Base-by-base conservation (phyloP, 1,140 invertebrate genomes). In the Megalonaias nervosa region DNA sequence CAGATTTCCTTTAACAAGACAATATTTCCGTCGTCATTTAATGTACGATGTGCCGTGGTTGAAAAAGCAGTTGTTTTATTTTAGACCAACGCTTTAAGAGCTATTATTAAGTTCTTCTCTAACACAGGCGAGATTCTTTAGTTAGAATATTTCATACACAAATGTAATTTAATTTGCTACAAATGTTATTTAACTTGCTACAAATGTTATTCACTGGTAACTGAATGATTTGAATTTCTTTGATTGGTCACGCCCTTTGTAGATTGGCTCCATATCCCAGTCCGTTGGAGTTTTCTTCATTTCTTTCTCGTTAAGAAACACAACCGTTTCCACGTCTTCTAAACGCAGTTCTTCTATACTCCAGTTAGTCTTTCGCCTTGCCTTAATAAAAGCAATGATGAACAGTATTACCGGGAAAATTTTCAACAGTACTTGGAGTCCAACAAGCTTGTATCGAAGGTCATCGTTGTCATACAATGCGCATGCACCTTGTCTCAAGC, bases 381-480 rank as follows among this genome's bases (percentile, higher is more conserved):
- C 60, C 58, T 55, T 60, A n/a, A 72, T 56, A 21, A 71, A 75
- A 14, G 72, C 78, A 15, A 75, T 19, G 1, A 80, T 23, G 3
- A 71, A 23, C 2, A 74, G 21, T 14, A 70, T 58, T 26, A 74
- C 23, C 26, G 73, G 55, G 19, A 80, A 13, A 38, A 75, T 15
- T 62, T 70, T 71, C 14, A 71, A 67, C 19, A 80, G 56, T 17
- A 80, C 62, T 59, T 75, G 55, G 62, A 66, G 67, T 23, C 69
- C 62, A 55, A 60, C 19, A 23, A 69, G 75, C 56, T 75, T 80
- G 21, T 75, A 26, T 6, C 78, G 67, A 26, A 75, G 67, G 15
- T 75, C 78, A 64, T 65, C 64, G 66, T 71, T 74, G 67, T 81
- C 75, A 66, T 81, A 81, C 11, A 81, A 57, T 66, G 75, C 75